A percentile compares a stretch with the other conserved stretches of the same genome.
phyloP scores from a whole-genome alignment of 2,113 vertebrate genomes.

The Accipiter virgatus region DNA sequence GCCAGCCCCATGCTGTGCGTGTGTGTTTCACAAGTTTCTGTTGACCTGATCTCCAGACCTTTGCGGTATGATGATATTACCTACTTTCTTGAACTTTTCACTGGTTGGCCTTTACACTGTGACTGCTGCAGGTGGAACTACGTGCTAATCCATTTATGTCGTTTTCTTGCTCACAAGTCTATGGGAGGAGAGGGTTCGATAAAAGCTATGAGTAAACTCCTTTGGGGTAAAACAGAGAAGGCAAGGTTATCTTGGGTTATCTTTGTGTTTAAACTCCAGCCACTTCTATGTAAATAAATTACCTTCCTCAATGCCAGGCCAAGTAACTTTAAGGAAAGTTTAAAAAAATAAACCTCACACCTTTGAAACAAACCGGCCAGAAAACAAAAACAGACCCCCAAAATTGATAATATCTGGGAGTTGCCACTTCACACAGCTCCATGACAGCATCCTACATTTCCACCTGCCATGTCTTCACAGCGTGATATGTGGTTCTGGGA shows the following conservation, averaged over 20 bases:
- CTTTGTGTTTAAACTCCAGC: neutral
- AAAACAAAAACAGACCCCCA: neutral
- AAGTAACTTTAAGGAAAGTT: neutral
- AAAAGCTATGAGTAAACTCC: conserved; percentile 2
- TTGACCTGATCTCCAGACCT: neutral
- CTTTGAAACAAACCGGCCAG: neutral
- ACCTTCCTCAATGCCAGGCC: neutral
- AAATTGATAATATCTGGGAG: neutral
- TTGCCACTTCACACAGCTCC: neutral
- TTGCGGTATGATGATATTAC: neutral
- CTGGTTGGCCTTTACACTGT: neutral
- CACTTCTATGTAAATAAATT: neutral
- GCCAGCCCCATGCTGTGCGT: neutral
- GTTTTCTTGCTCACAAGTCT: neutral
- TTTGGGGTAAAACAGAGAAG: neutral
- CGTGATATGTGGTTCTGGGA: neutral
- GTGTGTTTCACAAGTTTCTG: neutral
- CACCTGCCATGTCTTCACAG: neutral
- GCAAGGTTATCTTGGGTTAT: neutral
- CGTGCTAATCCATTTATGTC: neutral
- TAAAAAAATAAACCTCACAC: neutral
- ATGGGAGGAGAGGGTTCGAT: neutral
- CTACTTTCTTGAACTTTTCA: neutral
- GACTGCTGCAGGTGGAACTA: neutral
- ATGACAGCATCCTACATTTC: neutral